Conservation (phyloP, 2,797 vertebrate species). For the Serranus cabrilla region DNA sequence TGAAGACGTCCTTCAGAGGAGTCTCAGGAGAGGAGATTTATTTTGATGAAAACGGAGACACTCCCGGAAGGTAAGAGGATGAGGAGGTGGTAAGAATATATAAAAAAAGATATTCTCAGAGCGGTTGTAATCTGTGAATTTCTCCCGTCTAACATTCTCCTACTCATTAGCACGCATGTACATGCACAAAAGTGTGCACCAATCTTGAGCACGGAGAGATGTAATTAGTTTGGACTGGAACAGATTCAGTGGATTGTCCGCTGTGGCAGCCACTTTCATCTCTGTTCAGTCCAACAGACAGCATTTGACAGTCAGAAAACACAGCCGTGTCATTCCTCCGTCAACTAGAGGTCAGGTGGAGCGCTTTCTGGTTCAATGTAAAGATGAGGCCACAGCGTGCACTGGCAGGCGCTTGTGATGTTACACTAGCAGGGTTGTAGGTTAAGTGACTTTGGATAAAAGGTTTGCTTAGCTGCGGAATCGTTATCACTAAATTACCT, state of each 20-base stretch:
- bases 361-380: slow-evolving; percentile 38
- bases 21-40: slow-evolving; percentile 98
- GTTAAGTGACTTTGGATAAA: slow-evolving; percentile 48
- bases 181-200: slow-evolving; percentile 39
- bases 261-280: slow-evolving; percentile 72
- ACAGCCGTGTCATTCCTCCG: slow-evolving; percentile 60
- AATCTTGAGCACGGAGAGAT: slow-evolving; percentile 58
- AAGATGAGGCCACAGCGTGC: slow-evolving; percentile 44
- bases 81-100: slow-evolving; percentile 1
- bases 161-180: slow-evolving; percentile 49
- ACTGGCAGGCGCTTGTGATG: slow-evolving; percentile 24
- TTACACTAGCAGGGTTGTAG: slow-evolving; percentile 39
- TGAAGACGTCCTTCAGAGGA: slow-evolving; percentile 94
- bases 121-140: slow-evolving; percentile 26
- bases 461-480: slow-evolving; percentile 37
- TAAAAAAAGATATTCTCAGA: neutral
- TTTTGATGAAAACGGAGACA: slow-evolving; percentile 98
- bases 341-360: slow-evolving; percentile 65
- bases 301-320: slow-evolving; percentile 73
- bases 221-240: slow-evolving; percentile 84
- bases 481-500: slow-evolving; percentile 70
- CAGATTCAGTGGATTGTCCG: slow-evolving; percentile 77
- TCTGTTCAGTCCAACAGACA: slow-evolving; percentile 63
- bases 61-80: slow-evolving; percentile 93
- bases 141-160: slow-evolving; percentile 23